Evolutionary conservation across 2,113 vertebrate species (phyloP).

Genomic region (Hydrolagus affinis): DNA sequence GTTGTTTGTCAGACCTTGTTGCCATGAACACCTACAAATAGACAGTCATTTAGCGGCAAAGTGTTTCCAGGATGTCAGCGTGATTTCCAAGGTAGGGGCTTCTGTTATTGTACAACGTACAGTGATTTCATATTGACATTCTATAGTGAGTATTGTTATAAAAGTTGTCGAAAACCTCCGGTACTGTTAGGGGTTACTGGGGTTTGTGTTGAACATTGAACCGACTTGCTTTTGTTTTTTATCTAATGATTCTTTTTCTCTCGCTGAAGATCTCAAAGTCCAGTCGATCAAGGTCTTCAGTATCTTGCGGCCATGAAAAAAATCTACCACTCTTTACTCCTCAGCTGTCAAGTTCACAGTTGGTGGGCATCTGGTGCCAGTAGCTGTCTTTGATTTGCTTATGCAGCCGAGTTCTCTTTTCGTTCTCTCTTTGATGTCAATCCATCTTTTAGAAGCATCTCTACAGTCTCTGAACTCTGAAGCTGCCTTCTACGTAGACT

Average conservation of each 20-base stretch:
- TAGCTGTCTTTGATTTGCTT: background rate
- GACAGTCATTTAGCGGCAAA: no score
- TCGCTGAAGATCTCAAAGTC: background rate
- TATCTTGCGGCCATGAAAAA: background rate
- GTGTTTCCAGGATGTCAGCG: no score
- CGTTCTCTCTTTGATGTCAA: background rate
- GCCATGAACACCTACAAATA: no score
- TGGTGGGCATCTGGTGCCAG: background rate
- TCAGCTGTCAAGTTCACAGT: background rate
- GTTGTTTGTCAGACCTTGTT: no score
- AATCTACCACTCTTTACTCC: background rate
- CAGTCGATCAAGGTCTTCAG: no score
- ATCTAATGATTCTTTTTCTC: background rate
- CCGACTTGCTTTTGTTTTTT: background rate
- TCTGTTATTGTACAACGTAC: background rate
- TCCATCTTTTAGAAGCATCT: background rate
- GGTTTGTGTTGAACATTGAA: background rate
- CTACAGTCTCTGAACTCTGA: background rate
- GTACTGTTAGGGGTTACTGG: no score
- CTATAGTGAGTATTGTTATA: background rate
- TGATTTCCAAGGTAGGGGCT: no score
- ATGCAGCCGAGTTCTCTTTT: background rate
- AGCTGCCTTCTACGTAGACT: no score
- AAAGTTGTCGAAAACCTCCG: background rate
- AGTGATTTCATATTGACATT: background rate